Percentiles rank a stretch among this genome's conserved stretches.
These are phyloP conservation scores for Epinephelus fuscoguttatus DNA, from an alignment of 2,113 vertebrate species.

Conservation along the genomic window DNA sequence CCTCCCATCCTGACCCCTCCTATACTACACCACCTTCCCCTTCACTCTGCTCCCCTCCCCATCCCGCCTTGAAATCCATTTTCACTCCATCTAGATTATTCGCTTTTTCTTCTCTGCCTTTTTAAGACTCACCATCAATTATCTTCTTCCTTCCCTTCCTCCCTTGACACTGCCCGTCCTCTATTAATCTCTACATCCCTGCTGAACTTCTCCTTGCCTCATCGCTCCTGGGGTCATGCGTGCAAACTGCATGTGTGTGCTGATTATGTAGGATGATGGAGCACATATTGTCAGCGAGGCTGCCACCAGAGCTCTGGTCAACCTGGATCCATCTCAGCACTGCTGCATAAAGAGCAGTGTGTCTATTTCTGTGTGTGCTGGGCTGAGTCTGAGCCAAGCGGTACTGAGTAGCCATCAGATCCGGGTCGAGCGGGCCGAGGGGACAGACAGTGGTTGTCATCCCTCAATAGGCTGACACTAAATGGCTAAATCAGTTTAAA, in stretches of 20 bases:
- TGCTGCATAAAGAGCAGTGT: neutral
- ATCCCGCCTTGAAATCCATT: constrained; percentile 18
- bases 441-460: constrained; percentile 67
- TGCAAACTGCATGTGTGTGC: constrained; percentile 26
- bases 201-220: constrained; percentile 36
- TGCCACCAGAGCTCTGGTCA: constrained; percentile 43
- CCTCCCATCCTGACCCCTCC: constrained; percentile 31
- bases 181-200: constrained; percentile 27
- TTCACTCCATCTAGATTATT: neutral
- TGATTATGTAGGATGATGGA: constrained; percentile 60
- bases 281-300: constrained; percentile 26
- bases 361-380: neutral
- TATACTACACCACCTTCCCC: constrained; percentile 4
- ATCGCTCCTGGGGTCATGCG: constrained; percentile 34
- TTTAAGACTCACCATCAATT: constrained; percentile 25
- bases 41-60: neutral
- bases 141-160: constrained; percentile 18
- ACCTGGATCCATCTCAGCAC: constrained; percentile 33
- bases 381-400: constrained; percentile 26
- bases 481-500: constrained; percentile 79
- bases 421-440: constrained; percentile 36
- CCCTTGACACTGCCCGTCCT: neutral
- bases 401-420: constrained; percentile 50
- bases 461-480: constrained; percentile 67
- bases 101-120: constrained; percentile 1